Evolutionary conservation across 2,888 invertebrate species (phyloP).

Genomic region (Heliconius cydno): DNA sequence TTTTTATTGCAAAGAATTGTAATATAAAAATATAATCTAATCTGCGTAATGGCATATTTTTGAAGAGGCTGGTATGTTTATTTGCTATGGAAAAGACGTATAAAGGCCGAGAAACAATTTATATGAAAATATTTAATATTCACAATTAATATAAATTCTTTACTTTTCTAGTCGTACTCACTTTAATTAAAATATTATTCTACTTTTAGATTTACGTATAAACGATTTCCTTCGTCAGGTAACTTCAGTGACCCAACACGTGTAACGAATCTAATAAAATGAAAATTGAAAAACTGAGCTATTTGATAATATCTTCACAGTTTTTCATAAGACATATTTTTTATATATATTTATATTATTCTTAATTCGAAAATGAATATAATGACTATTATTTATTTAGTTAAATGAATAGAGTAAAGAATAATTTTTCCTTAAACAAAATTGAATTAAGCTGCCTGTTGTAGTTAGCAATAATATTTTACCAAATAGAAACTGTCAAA

Average conservation of each 20-base stretch:
- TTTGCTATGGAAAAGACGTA: background rate
- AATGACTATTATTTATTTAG: no score
- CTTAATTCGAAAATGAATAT: no score
- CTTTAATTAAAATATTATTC: conserved; percentile 5
- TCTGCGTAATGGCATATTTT: conserved; percentile 9
- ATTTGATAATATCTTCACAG: no score
- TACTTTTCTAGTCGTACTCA: background rate
- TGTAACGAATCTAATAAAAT: background rate
- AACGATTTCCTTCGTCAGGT: background rate
- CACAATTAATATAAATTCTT: conserved; percentile 20
- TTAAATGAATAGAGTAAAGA: background rate
- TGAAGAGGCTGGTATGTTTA: background rate
- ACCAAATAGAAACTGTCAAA: background rate
- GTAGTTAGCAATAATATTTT: no score
- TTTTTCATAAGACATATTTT: background rate
- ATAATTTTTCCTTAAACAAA: background rate
- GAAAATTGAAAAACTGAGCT: no score
- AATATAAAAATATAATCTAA: background rate
- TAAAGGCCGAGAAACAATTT: conserved; percentile 2
- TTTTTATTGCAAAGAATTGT: background rate
- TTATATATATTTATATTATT: background rate
- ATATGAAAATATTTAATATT: conserved; percentile 24
- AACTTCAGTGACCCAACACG: background rate
- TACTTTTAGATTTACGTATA: background rate
- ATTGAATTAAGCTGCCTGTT: background rate